These are phyloP conservation scores for Clarias gariepinus DNA, from an alignment of 2,113 vertebrate species.

Conservation along the genomic window DNA sequence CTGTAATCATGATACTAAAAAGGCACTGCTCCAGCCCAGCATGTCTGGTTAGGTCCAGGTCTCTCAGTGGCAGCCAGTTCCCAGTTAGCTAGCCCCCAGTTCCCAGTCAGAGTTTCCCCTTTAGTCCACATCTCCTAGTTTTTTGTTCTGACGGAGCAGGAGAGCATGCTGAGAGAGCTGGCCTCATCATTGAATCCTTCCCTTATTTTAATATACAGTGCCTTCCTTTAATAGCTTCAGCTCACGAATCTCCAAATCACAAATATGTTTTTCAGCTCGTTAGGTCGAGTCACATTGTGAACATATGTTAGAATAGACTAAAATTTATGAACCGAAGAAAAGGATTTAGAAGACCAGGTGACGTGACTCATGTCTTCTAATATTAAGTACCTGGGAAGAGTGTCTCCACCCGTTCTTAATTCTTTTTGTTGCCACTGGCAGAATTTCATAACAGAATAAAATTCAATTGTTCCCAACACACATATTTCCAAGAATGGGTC, in stretches of 20 bases:
- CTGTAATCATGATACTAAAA: not conserved
- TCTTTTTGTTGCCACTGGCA: constrained; percentile 33
- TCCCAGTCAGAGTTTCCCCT: constrained; percentile 17
- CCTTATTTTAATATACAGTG: not conserved
- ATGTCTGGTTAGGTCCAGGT: constrained; percentile 39
- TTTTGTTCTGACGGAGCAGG: constrained; percentile 10
- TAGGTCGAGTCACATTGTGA: not conserved
- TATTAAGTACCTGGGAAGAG: not conserved
- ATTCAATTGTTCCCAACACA: constrained; percentile 30
- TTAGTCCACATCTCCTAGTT: constrained; percentile 28
- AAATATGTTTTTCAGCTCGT: not conserved
- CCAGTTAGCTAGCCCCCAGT: constrained; percentile 29
- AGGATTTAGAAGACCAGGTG: not conserved
- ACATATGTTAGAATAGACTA: not conserved
- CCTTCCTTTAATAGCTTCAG: constrained; percentile 1
- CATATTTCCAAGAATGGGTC: constrained; percentile 33
- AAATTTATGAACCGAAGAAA: not conserved
- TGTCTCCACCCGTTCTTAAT: not conserved
- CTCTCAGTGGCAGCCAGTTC: constrained; percentile 50
- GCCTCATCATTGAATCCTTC: not conserved
- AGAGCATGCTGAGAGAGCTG: constrained; percentile 14
- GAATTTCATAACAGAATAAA: constrained; percentile 30
- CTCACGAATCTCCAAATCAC: not conserved
- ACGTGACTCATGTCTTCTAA: not conserved
- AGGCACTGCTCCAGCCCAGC: constrained; percentile 28